A percentile compares a stretch with the other conserved stretches of the same genome.
Conservation (phyloP, 2,888 invertebrate species). For the Agrochola lota region DNA sequence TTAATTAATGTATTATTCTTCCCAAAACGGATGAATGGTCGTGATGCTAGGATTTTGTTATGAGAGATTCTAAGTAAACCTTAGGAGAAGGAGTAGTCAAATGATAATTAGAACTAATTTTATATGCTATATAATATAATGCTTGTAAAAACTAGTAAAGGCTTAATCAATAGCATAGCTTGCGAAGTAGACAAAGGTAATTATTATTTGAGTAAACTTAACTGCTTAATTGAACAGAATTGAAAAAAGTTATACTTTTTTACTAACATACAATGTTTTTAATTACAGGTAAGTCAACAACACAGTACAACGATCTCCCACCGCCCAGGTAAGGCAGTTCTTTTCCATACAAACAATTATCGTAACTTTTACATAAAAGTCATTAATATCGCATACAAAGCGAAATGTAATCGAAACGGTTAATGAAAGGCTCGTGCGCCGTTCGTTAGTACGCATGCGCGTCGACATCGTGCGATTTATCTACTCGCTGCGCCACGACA, state of each 20-base stretch:
- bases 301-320: not conserved
- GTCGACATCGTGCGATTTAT: slow-evolving; percentile 81
- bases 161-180: too few relatives aligned
- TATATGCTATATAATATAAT: too few relatives aligned
- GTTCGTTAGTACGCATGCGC: slow-evolving; percentile 81
- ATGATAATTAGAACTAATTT: not conserved
- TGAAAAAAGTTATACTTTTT: not conserved
- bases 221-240: too few relatives aligned
- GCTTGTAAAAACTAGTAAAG: not conserved
- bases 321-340: slow-evolving; percentile 49
- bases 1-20: slow-evolving; percentile 28
- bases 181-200: too few relatives aligned
- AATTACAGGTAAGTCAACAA: slow-evolving; percentile 54
- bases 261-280: slow-evolving; percentile 34
- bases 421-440: slow-evolving; percentile 77
- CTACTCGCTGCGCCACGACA: slow-evolving; percentile 75
- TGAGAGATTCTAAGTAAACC: not conserved
- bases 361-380: slow-evolving; percentile 82
- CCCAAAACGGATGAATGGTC: not conserved
- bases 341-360: slow-evolving; percentile 76
- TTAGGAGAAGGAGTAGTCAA: not conserved
- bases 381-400: slow-evolving; percentile 81
- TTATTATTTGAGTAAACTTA: not conserved
- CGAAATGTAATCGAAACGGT: slow-evolving; percentile 81
- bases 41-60: slow-evolving; percentile 1